Evolutionary conservation across 2,113 vertebrate genomes (phyloP), one percentile per base, ranked within the genome.

Genomic region (Pelobates fuscus): DNA sequence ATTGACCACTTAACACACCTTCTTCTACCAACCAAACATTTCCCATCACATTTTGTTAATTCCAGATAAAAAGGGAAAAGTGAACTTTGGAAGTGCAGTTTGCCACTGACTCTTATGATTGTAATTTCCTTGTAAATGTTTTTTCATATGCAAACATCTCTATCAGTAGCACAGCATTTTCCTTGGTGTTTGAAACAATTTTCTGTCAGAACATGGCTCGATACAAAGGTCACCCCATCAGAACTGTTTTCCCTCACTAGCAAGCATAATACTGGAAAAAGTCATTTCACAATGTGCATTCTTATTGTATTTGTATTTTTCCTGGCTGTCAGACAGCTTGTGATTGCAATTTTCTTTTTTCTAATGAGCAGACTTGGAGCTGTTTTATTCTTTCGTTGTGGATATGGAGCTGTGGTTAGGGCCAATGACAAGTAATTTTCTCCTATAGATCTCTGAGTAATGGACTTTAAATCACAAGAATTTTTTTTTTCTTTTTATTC

Each of bases 181-280:
- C 15, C 46, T 41, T 67, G 77, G 77, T 75, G 66, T 81, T 81
- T 70, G 78, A 82, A 84, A 84, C 46, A 73, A 77, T 27, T 81
- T 84, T 82, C 71, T 44, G 74, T 67, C 57, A 10, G 71, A 84
- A 24, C 63, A 44, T 29, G 69, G 78, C 84, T 79, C 77, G 0
- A 77, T 81, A 79, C 81, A 84, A 88, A 85, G 85, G 85, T 86
- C 85, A 84, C 66, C 80, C 82, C 74, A 83, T 85, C 84, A 73
- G 84, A 86, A 75, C 70, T 71, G 46, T 84, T 88, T 81, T 84
- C 61, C 79, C 71, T 83, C 70, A 61, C 69, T 11, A 70, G 77
- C n/a, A 67, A 79, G 43, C 37, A 61, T 52, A 84, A 78, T 77
- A 69, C 77, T 65, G 76, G 80, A 4, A 74, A 74, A 25, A 37